Evolutionary conservation across 2,888 invertebrate genomes (phyloP).

Genomic region (Leptopterna dolabrata): DNA sequence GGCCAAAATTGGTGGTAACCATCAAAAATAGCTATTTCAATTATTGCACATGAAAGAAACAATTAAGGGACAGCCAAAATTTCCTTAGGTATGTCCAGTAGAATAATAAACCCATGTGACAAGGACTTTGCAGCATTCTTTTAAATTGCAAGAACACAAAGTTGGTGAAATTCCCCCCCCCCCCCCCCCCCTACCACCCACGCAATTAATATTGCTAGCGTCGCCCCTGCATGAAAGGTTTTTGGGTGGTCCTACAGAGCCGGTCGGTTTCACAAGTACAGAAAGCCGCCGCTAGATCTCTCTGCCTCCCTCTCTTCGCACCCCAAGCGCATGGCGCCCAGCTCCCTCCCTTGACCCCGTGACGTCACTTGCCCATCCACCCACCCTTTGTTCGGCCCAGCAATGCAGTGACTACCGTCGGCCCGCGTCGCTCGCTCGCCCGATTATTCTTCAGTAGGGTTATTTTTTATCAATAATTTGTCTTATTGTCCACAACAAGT

Average conservation of each 20-base stretch:
- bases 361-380: constrained; percentile 30
- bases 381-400: constrained; percentile 44
- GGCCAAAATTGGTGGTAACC: too few relatives aligned
- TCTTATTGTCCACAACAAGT: neutral
- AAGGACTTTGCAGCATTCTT: too few relatives aligned
- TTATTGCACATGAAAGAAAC: too few relatives aligned
- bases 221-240: too few relatives aligned
- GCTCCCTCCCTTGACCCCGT: constrained; percentile 32
- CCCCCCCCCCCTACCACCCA: too few relatives aligned
- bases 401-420: constrained; percentile 46
- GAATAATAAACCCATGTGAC: too few relatives aligned
- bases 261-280: neutral
- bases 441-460: neutral
- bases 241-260: neutral
- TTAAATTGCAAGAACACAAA: too few relatives aligned
- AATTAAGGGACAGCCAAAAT: too few relatives aligned
- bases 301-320: neutral
- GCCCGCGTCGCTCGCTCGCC: constrained; percentile 15
- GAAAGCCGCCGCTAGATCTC: neutral
- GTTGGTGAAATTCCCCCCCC: too few relatives aligned
- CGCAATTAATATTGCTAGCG: too few relatives aligned
- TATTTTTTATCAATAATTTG: neutral
- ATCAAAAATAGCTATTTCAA: too few relatives aligned
- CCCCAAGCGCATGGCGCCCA: constrained; percentile 14
- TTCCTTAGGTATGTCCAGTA: too few relatives aligned